Evolutionary conservation across 1,140 invertebrate genomes (phyloP).

Genomic region (Sipha flava): DNA sequence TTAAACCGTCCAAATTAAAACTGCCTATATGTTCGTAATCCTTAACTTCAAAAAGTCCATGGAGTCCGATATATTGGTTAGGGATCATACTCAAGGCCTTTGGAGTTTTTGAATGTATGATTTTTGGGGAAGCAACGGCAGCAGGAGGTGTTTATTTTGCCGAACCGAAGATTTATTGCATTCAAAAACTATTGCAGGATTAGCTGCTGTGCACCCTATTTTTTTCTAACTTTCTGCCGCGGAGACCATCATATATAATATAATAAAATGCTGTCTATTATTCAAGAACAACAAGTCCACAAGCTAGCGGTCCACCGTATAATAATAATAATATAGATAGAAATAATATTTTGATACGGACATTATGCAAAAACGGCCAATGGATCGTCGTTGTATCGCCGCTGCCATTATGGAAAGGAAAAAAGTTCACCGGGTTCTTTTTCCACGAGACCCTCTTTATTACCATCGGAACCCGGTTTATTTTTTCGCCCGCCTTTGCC

Average conservation of each 20-base stretch:
- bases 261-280: constrained; percentile 11
- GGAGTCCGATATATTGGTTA: neutral
- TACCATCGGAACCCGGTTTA: constrained; percentile 27
- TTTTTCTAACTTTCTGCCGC: neutral
- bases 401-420: neutral
- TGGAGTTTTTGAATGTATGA: neutral
- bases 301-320: too few species aligned
- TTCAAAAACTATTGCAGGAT: neutral
- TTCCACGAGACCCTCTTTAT: constrained; percentile 28
- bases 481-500: neutral
- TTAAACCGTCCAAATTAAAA: neutral
- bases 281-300: constrained; percentile 14
- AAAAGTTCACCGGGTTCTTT: neutral
- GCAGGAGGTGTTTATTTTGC: neutral
- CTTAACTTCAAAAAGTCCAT: neutral
- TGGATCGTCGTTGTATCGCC: neutral
- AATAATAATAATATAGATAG: too few species aligned
- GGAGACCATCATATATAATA: neutral
- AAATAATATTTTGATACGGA: constrained; percentile 24
- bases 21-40: neutral
- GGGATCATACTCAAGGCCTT: neutral
- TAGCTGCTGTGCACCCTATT: constrained; percentile 6
- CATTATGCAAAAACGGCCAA: constrained; percentile 25
- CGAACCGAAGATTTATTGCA: neutral
- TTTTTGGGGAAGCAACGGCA: neutral